Evolutionary conservation across 2,888 invertebrate species (phyloP).

Genomic region (Pasiphila rectangulata): DNA sequence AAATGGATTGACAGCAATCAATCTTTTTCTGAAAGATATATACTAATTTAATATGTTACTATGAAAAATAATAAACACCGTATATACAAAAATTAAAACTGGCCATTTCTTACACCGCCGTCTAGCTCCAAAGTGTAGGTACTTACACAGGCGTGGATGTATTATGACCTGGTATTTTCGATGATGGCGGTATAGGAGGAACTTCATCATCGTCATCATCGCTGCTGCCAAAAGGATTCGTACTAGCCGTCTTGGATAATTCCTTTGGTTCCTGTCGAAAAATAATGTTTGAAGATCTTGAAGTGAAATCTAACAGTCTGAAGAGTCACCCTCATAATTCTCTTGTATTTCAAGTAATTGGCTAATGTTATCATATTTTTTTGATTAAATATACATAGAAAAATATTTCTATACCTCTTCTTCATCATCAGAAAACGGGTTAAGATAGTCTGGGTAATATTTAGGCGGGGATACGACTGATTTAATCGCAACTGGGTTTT

Average conservation of each 20-base stretch:
- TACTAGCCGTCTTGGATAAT: slow-evolving; percentile 58
- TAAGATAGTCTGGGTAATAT: slow-evolving; percentile 88
- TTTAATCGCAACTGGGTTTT: slow-evolving; percentile 36
- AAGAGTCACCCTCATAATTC: too few relatives aligned
- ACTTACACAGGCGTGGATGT: slow-evolving; percentile 58
- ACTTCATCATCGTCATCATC: slow-evolving; percentile 81
- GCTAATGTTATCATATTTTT: too few relatives aligned
- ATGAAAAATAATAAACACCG: not conserved
- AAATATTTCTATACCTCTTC: slow-evolving; percentile 53
- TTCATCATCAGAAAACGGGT: slow-evolving; percentile 89
- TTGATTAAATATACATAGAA: too few relatives aligned
- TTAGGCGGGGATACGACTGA: slow-evolving; percentile 35
- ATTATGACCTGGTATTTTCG: slow-evolving; percentile 42
- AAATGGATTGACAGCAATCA: slow-evolving; percentile 86
- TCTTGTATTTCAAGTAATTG: too few relatives aligned
- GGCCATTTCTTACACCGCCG: too few relatives aligned
- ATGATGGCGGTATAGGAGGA: slow-evolving; percentile 51
- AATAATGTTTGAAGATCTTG: not conserved
- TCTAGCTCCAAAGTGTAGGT: too few relatives aligned
- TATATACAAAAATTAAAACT: not conserved
- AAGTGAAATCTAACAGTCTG: too few relatives aligned
- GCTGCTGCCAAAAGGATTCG: slow-evolving; percentile 86
- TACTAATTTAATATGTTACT: not conserved
- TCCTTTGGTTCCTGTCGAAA: slow-evolving; percentile 30
- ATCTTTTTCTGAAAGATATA: slow-evolving; percentile 54